Evolutionary conservation across 2,888 invertebrate species (phyloP), one percentile per base, ranked within the genome.

Genomic region (Ecliptopera silaceata): DNA sequence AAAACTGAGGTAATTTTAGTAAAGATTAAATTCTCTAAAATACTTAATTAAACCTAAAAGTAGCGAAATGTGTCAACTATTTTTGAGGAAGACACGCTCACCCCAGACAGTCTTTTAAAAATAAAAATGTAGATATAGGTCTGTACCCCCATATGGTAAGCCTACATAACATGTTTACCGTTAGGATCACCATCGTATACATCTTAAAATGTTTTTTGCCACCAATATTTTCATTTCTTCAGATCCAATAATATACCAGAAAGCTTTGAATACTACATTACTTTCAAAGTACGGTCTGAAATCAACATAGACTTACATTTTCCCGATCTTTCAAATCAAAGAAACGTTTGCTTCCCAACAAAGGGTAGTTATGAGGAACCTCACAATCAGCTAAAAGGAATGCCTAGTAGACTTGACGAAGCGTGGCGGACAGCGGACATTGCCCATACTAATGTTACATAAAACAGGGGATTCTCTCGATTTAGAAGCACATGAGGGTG

Each of bases 321-420:
- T 32, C 15, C 50, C 34, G 42, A 49, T 44, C 43, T 46, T 43
- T 54, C 46, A 54, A 65, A 63, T 63, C 58, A 63, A 61, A 57
- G 59, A 57, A 55, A 58, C 34, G 41, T 11, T 38, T 26, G n/a
- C 11, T 54, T 50, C 56, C 53, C 47, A 41, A 26, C 43, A 32
- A 45, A 50, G 54, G 56, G 59, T 58, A 65, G 59, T 65, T 56
- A 63, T 56, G 60, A 50, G 47, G 39, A 17, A 15, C 34, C 61
- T 42, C 34, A 63, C 66, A 66, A 66, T 66, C 66, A 64, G 63
- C 64, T 64, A 66, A 66, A 64, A 66, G 66, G 56, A 61, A 63
- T 56, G 54, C 62, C 64, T 61, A 51, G 64, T 63, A 56, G 41
- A 34, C 12, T 57, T 59, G 62, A 56, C 60, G 55, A 44, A 57